phyloP scores from a whole-genome alignment of 35 echinoderm and acorn worm genomes.

The Chiridota heheva region DNA sequence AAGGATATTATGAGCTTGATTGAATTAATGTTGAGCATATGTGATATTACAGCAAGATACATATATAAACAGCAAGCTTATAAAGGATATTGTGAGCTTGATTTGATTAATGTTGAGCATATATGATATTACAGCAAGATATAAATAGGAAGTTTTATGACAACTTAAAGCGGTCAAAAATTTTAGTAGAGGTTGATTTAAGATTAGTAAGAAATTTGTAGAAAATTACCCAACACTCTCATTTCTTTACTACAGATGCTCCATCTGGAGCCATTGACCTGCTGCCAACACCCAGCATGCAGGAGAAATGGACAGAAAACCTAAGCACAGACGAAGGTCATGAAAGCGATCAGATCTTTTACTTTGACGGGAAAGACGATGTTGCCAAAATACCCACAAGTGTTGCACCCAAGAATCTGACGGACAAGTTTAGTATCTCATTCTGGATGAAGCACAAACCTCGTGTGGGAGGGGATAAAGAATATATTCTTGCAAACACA shows the following conservation, averaged over 20 bases:
- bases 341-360: constrained; percentile 90
- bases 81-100: too few relatives aligned
- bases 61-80: too few relatives aligned
- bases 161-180: too few relatives aligned
- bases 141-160: too few relatives aligned
- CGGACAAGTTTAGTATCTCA: constrained; percentile 63
- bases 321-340: constrained; percentile 81
- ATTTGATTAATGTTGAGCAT: too few relatives aligned
- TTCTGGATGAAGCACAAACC: constrained; percentile 93
- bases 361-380: constrained; percentile 78
- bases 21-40: too few relatives aligned
- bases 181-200: too few relatives aligned
- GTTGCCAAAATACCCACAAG: constrained; percentile 67
- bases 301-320: constrained; percentile 79
- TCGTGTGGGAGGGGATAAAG: constrained; percentile 65
- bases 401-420: constrained; percentile 76
- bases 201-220: too few relatives aligned
- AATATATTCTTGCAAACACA: constrained; percentile 83
- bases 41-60: too few relatives aligned
- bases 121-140: too few relatives aligned
- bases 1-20: too few relatives aligned
- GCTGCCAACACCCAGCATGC: constrained; percentile 73
- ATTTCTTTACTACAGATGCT: constrained; percentile 47
- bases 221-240: too few relatives aligned
- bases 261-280: constrained; percentile 73